Evolutionary conservation across 2,888 invertebrate genomes (phyloP).

Genomic region (Ypsolopha sequella): DNA sequence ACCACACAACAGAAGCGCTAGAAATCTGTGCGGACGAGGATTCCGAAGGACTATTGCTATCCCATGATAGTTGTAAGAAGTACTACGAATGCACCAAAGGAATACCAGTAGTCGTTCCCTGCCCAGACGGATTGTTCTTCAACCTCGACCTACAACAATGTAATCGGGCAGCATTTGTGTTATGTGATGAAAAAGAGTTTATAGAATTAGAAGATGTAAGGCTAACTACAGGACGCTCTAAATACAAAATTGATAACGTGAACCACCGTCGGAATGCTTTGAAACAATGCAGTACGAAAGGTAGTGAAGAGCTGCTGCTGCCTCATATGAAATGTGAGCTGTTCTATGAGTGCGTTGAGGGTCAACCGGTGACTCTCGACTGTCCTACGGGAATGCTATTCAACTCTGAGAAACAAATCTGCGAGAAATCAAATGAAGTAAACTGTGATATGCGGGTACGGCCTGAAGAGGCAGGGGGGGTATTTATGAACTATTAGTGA

Average conservation of each 20-base stretch:
- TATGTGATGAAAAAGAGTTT: neutral
- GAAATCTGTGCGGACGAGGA: slow-evolving; percentile 21
- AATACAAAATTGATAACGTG: neutral
- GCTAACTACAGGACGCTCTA: neutral
- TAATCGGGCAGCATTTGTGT: slow-evolving; percentile 20
- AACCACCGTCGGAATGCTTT: no score
- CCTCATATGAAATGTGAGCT: slow-evolving; percentile 30
- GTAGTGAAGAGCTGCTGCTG: slow-evolving; percentile 22
- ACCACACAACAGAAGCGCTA: neutral
- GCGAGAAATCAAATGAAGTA: slow-evolving; percentile 29
- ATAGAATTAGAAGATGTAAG: neutral
- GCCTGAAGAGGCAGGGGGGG: no score
- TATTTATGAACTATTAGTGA: no score
- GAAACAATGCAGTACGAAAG: slow-evolving; percentile 19
- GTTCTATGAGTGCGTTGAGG: slow-evolving; percentile 26
- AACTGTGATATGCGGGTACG: slow-evolving; percentile 15
- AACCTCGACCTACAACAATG: slow-evolving; percentile 20
- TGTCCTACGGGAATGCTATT: slow-evolving; percentile 23
- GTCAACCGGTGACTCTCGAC: slow-evolving; percentile 17
- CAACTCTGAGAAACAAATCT: slow-evolving; percentile 19
- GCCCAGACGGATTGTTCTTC: slow-evolving; percentile 18
- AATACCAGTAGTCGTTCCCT: slow-evolving; percentile 14
- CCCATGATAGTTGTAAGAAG: slow-evolving; percentile 27
- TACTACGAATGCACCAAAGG: slow-evolving; percentile 24
- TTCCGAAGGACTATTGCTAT: slow-evolving; percentile 20